phyloP scores from a whole-genome alignment of 2,888 invertebrate genomes.

The Hydropsyche betteni region DNA sequence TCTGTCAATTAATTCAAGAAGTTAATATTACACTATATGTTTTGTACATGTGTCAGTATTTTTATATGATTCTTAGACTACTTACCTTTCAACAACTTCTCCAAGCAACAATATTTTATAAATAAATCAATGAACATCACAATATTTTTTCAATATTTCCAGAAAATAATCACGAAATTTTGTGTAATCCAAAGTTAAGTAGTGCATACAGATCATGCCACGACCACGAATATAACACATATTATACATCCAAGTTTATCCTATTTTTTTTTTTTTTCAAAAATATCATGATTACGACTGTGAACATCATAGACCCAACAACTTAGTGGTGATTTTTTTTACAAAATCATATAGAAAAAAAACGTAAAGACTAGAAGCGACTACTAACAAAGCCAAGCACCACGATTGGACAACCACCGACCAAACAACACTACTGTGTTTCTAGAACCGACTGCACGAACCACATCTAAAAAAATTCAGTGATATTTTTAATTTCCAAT shows the following conservation, averaged over 20 bases:
- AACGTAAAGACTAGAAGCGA: background rate
- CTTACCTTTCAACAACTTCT: too few relatives aligned
- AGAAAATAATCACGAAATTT: too few relatives aligned
- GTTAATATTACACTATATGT: too few relatives aligned
- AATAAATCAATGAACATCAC: too few relatives aligned
- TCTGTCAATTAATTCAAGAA: too few relatives aligned
- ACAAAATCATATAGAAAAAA: background rate
- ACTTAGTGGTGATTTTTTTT: background rate
- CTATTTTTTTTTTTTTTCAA: background rate
- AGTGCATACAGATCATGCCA: slow-evolving; percentile 53
- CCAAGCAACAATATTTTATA: too few relatives aligned
- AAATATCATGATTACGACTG: background rate
- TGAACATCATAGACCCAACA: background rate
- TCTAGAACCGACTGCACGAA: background rate
- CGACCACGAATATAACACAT: slow-evolving; percentile 8
- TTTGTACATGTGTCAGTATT: too few relatives aligned
- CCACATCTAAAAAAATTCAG: background rate
- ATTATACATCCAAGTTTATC: too few relatives aligned
- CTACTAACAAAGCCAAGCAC: slow-evolving; percentile 17
- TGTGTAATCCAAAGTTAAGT: slow-evolving; percentile 45
- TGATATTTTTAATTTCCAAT: background rate
- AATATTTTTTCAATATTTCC: too few relatives aligned
- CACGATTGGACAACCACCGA: background rate
- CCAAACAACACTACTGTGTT: background rate
- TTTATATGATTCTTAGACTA: too few relatives aligned